Evolutionary conservation across 2,113 vertebrate genomes (phyloP).

Genomic region (Gallinago media): DNA sequence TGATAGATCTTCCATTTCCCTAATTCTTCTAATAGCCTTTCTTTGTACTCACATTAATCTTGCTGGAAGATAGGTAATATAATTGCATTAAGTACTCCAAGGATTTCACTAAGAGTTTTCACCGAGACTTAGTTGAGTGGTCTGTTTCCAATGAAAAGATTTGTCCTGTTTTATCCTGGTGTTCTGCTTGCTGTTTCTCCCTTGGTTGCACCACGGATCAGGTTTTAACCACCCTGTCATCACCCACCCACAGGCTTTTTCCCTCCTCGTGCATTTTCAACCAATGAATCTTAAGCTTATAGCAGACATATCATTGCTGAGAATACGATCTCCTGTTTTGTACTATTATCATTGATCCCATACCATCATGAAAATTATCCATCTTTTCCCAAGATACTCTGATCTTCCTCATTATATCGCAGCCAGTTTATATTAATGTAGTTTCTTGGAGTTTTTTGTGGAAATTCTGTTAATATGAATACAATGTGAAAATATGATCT

Average conservation of each 20-base stretch:
- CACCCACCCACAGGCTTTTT: background rate
- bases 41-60: background rate
- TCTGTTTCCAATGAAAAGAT: background rate
- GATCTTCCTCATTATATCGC: background rate
- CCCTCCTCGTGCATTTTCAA: background rate
- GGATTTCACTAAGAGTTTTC: background rate
- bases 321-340: background rate
- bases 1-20: background rate
- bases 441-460: background rate
- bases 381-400: background rate
- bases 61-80: background rate
- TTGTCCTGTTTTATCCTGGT: background rate
- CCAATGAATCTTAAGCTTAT: background rate
- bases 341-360: background rate
- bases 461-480: background rate
- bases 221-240: background rate
- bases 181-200: background rate
- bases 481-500: background rate
- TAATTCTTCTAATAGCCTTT: background rate
- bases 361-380: background rate
- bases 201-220: background rate
- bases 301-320: background rate
- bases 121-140: background rate
- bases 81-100: background rate
- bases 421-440: background rate